Percentiles rank a stretch among this genome's conserved stretches.
Evolutionary conservation across 2,797 vertebrate genomes (phyloP).

Genomic region (Crax fasciolata): DNA sequence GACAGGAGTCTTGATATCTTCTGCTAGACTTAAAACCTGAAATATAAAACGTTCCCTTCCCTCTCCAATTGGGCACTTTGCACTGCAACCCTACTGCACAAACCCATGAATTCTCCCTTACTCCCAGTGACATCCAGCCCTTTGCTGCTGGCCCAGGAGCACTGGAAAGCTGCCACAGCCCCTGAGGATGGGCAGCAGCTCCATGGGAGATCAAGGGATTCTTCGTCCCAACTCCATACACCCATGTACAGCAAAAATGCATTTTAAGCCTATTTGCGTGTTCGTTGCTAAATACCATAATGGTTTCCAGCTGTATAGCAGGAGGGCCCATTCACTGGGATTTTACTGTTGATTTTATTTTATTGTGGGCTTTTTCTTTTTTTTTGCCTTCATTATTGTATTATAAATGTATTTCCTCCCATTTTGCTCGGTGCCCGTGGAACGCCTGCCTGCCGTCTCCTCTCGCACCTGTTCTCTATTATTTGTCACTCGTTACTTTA

Average conservation of each 20-base stretch:
- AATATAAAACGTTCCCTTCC: neutral
- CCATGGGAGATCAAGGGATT: conserved; percentile 19
- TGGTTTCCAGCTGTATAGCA: conserved; percentile 68
- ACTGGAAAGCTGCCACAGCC: neutral
- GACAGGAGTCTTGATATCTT: neutral
- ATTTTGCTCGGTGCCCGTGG: neutral
- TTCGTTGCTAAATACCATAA: conserved; percentile 36
- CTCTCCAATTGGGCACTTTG: neutral
- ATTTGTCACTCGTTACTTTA: conserved; percentile 72
- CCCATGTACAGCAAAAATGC: conserved; percentile 28
- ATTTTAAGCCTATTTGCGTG: conserved; percentile 66
- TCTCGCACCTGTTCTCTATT: conserved; percentile 77
- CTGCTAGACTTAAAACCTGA: neutral
- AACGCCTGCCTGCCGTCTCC: conserved; percentile 15
- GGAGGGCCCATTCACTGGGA: conserved; percentile 42
- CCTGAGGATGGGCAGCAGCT: neutral
- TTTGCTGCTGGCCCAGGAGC: neutral
- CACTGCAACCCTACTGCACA: neutral
- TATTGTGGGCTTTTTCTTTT: neutral
- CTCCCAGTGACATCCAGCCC: neutral
- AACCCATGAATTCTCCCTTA: neutral
- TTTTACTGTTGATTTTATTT: conserved; percentile 50
- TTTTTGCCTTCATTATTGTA: conserved; percentile 24
- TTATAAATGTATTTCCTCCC: conserved; percentile 58
- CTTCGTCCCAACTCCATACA: neutral